Conservation (phyloP, 92 coral and sea anemone species). For the Umimayanthus kanabou region DNA sequence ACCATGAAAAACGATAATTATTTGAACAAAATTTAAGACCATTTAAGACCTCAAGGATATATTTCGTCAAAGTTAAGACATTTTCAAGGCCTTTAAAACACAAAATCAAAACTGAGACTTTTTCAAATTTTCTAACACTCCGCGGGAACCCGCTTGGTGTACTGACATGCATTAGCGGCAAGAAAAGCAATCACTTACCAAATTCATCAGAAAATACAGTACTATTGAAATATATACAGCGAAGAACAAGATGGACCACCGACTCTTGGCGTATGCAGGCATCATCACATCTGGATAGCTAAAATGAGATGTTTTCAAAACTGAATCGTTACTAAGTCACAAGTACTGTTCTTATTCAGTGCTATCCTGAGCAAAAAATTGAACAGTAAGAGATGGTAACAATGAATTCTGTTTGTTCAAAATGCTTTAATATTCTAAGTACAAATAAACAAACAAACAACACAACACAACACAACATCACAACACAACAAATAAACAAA, state of each 20-base stretch:
- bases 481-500: too few species aligned
- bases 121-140: too few species aligned
- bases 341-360: neutral
- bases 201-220: constrained; percentile 93
- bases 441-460: neutral
- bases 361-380: neutral
- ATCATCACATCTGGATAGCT: constrained; percentile 99
- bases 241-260: constrained; percentile 88
- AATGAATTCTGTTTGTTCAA: neutral
- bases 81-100: too few species aligned
- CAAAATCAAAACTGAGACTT: too few species aligned
- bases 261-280: constrained; percentile 82
- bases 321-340: neutral
- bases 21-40: too few species aligned
- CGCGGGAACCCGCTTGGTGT: neutral
- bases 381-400: neutral
- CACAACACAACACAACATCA: too few species aligned
- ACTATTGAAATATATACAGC: constrained; percentile 77
- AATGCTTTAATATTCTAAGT: too few species aligned
- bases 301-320: neutral
- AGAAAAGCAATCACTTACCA: constrained; percentile 63
- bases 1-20: too few species aligned
- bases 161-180: neutral
- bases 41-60: too few species aligned
- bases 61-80: too few species aligned